phyloP scores from a whole-genome alignment of 2,888 invertebrate species.

The Cactoblastis cactorum region DNA sequence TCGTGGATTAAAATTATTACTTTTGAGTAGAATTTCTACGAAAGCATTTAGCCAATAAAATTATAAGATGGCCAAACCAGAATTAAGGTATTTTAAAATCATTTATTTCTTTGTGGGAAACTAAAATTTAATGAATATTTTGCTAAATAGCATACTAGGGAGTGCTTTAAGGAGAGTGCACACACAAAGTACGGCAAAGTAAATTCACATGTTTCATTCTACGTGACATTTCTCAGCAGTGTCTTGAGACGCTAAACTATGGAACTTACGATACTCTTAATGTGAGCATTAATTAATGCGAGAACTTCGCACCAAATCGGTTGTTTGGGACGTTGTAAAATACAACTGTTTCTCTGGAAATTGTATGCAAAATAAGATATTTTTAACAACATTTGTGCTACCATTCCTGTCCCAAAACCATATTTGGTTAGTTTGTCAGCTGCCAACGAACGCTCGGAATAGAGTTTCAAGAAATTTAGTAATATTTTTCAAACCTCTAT shows the following conservation, averaged over 20 bases:
- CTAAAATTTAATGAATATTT: neutral
- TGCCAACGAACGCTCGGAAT: too few species aligned
- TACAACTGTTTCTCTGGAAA: neutral
- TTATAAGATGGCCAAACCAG: too few species aligned
- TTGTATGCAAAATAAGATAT: neutral
- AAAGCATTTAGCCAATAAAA: too few species aligned
- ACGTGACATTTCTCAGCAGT: slow-evolving; percentile 5
- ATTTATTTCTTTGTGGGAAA: too few species aligned
- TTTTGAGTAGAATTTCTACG: too few species aligned
- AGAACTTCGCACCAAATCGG: slow-evolving; percentile 48
- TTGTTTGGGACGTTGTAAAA: slow-evolving; percentile 37
- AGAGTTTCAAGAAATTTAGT: too few species aligned
- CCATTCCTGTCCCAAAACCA: too few species aligned
- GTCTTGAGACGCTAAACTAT: slow-evolving; percentile 41
- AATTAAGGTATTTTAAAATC: too few species aligned
- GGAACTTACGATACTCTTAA: slow-evolving; percentile 44
- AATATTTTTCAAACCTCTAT: too few species aligned
- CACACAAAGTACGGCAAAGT: slow-evolving; percentile 20
- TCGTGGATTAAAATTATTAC: too few species aligned
- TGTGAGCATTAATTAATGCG: slow-evolving; percentile 56
- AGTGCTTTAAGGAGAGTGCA: neutral
- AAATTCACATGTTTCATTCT: slow-evolving; percentile 28
- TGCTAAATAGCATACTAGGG: neutral
- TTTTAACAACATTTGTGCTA: neutral
- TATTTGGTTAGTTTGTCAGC: too few species aligned